Conservation (phyloP, 2,113 vertebrate species). For the Maccullochella peelii region DNA sequence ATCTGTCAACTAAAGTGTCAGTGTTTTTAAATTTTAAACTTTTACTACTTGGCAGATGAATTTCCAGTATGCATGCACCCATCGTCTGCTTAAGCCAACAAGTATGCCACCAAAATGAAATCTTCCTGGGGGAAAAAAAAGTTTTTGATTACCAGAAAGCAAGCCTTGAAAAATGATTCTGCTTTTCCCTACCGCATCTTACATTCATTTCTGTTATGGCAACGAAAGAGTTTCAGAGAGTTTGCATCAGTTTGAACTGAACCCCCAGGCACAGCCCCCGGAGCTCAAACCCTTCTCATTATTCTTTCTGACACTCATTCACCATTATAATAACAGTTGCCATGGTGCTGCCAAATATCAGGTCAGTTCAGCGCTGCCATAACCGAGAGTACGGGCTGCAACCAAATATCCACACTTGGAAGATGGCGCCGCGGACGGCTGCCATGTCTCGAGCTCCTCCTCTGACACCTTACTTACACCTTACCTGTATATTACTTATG, state of each 20-base stretch:
- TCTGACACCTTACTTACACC: too few species aligned
- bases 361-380: slow-evolving; percentile 17
- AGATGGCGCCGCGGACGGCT: too few species aligned
- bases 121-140: slow-evolving; percentile 7
- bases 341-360: slow-evolving; percentile 47
- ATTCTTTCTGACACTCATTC: slow-evolving; percentile 62
- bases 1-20: slow-evolving; percentile 3
- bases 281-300: slow-evolving; percentile 63
- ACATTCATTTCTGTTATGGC: slow-evolving; percentile 25
- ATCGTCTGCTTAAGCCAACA: neutral
- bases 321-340: slow-evolving; percentile 57
- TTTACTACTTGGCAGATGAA: neutral
- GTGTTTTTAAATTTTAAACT: slow-evolving; percentile 1
- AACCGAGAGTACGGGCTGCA: neutral
- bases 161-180: slow-evolving; percentile 44
- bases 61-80: neutral
- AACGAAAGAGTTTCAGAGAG: slow-evolving; percentile 66
- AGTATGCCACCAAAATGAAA: slow-evolving; percentile 9
- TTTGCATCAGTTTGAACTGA: slow-evolving; percentile 76
- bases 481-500: too few species aligned
- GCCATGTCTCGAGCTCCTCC: too few species aligned
- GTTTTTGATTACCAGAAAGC: slow-evolving; percentile 59
- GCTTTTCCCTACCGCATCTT: slow-evolving; percentile 22
- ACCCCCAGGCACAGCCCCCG: slow-evolving; percentile 49
- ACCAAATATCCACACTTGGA: slow-evolving; percentile 6